Conservation (phyloP, 2,113 vertebrate genomes). For the Triplophysa tibetana region DNA sequence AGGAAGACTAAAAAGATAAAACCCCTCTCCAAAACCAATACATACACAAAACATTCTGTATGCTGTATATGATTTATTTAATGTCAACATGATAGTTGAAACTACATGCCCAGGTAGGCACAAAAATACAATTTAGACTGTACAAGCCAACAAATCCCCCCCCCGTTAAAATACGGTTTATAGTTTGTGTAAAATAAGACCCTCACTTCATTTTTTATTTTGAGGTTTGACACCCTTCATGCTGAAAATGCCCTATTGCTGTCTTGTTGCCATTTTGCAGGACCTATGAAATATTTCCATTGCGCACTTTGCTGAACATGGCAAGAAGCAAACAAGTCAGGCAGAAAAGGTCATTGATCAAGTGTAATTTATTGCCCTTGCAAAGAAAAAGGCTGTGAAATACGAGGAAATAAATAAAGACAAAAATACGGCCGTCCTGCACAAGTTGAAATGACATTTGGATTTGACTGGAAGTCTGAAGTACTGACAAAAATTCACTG, state of each 20-base stretch:
- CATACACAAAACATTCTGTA: too few relatives aligned
- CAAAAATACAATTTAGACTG: too few relatives aligned
- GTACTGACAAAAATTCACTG: slow-evolving; percentile 12
- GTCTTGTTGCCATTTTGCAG: slow-evolving; percentile 35
- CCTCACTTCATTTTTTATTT: background rate
- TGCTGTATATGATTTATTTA: too few relatives aligned
- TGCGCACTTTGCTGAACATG: slow-evolving; percentile 60
- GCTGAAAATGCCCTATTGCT: slow-evolving; percentile 19
- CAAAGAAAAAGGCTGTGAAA: slow-evolving; percentile 13
- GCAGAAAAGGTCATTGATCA: slow-evolving; percentile 68
- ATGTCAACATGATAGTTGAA: too few relatives aligned
- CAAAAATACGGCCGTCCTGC: slow-evolving; percentile 6
- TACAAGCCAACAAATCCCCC: too few relatives aligned
- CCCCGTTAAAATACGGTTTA: too few relatives aligned
- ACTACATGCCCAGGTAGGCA: too few relatives aligned
- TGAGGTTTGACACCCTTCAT: background rate
- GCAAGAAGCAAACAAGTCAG: slow-evolving; percentile 53
- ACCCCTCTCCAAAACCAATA: too few relatives aligned
- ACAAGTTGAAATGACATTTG: slow-evolving; percentile 38
- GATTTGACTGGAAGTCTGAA: slow-evolving; percentile 21
- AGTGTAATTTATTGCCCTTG: slow-evolving; percentile 61
- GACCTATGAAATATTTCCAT: slow-evolving; percentile 54
- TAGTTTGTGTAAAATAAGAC: too few relatives aligned
- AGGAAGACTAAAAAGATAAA: too few relatives aligned
- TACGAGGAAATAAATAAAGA: background rate